Evolutionary conservation across 2,888 invertebrate genomes (phyloP).

Genomic region (Troides oblongomaculatus): DNA sequence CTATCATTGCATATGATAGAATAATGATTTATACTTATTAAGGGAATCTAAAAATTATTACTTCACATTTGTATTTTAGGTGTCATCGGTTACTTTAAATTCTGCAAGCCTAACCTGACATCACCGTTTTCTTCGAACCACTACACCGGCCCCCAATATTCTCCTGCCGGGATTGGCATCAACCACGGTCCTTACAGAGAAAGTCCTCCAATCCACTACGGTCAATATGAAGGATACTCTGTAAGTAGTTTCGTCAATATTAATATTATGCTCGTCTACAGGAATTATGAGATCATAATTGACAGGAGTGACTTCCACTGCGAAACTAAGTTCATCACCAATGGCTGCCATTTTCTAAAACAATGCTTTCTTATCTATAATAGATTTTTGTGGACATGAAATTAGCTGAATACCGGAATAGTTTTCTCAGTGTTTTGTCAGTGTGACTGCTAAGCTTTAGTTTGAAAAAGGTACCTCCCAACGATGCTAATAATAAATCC

Average conservation of each 20-base stretch:
- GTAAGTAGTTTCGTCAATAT: constrained; percentile 47
- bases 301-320: too few relatives aligned
- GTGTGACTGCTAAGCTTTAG: too few relatives aligned
- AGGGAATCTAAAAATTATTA: too few relatives aligned
- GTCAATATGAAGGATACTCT: constrained; percentile 70
- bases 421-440: too few relatives aligned
- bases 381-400: too few relatives aligned
- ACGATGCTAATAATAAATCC: too few relatives aligned
- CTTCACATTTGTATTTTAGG: constrained; percentile 58
- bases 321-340: too few relatives aligned
- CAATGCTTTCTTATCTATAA: too few relatives aligned
- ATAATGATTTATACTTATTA: too few relatives aligned
- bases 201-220: constrained; percentile 51
- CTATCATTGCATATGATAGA: neutral
- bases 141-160: constrained; percentile 84
- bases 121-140: constrained; percentile 74
- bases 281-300: neutral
- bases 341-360: too few relatives aligned
- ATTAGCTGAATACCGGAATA: too few relatives aligned
- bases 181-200: constrained; percentile 80
- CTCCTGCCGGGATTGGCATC: constrained; percentile 86
- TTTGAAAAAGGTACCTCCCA: too few relatives aligned
- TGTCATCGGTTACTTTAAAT: constrained; percentile 90
- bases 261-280: neutral
- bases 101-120: constrained; percentile 86